A percentile compares a stretch with the other conserved stretches of the same genome.
phyloP scores from a whole-genome alignment of 2,797 vertebrate genomes.

The Avahi laniger region DNA sequence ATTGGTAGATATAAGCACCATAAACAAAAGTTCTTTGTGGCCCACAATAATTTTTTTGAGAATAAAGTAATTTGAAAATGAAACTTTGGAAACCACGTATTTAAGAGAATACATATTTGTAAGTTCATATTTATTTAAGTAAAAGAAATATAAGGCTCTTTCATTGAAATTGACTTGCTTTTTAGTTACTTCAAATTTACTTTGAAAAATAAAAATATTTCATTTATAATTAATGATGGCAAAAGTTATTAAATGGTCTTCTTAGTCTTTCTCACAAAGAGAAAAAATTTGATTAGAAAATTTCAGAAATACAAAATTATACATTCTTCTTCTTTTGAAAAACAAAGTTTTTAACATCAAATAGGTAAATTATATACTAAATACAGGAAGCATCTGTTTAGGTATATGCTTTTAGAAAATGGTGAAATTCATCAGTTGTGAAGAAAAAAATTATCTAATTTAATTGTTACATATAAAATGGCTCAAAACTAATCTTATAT shows the following conservation, averaged over 20 bases:
- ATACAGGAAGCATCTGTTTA: background rate
- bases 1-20: background rate
- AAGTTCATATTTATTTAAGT: background rate
- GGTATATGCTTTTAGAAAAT: background rate
- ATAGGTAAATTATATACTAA: background rate
- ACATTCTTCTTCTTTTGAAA: background rate
- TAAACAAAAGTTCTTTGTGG: background rate
- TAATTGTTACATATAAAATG: conserved; percentile 53
- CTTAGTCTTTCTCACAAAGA: background rate
- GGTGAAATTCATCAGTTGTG: background rate
- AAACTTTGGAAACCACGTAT: background rate
- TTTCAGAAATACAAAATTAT: background rate
- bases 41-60: background rate
- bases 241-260: background rate
- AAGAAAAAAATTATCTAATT: background rate
- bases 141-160: background rate
- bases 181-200: background rate
- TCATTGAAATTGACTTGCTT: background rate
- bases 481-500: conserved; percentile 32
- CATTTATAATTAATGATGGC: background rate
- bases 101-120: background rate
- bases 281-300: background rate
- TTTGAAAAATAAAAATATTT: background rate
- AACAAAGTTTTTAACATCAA: background rate
- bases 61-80: background rate